Evolutionary conservation across 2,113 vertebrate genomes (phyloP).

Genomic region (Poeciliopsis retropinna): DNA sequence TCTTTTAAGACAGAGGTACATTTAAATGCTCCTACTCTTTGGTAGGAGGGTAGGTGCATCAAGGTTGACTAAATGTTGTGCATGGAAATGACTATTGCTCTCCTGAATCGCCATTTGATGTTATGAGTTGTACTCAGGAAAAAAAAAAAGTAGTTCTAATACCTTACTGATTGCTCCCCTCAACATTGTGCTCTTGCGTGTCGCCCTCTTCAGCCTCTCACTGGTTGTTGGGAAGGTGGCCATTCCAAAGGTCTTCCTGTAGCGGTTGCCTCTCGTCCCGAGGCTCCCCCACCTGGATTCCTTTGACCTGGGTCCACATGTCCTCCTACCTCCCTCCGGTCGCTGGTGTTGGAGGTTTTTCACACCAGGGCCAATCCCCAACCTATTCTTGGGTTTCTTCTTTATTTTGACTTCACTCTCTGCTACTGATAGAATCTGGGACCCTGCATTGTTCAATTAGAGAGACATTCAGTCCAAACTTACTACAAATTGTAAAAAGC

Average conservation of each 20-base stretch:
- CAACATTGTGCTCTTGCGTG: constrained; percentile 84
- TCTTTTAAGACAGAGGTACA: neutral
- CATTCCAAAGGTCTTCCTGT: constrained; percentile 74
- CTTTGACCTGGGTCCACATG: constrained; percentile 77
- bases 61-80: neutral
- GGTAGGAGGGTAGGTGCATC: neutral
- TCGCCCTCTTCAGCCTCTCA: constrained; percentile 89
- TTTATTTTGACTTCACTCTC: constrained; percentile 94
- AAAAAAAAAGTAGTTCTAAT: neutral
- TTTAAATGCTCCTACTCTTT: no score
- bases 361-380: constrained; percentile 38
- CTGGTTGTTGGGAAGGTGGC: constrained; percentile 80
- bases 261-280: constrained; percentile 66
- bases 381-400: constrained; percentile 76
- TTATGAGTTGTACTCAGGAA: neutral
- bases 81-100: neutral
- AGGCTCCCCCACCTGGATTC: constrained; percentile 73
- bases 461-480: constrained; percentile 53
- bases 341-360: constrained; percentile 71
- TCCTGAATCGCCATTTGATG: neutral
- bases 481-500: constrained; percentile 42
- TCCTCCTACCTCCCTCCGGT: constrained; percentile 74
- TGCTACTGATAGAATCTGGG: constrained; percentile 67
- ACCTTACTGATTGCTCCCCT: constrained; percentile 77
- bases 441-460: constrained; percentile 78